Evolutionary conservation across 1,140 invertebrate species (phyloP), one percentile per base, ranked within the genome.

Genomic region (Psix sp.): DNA sequence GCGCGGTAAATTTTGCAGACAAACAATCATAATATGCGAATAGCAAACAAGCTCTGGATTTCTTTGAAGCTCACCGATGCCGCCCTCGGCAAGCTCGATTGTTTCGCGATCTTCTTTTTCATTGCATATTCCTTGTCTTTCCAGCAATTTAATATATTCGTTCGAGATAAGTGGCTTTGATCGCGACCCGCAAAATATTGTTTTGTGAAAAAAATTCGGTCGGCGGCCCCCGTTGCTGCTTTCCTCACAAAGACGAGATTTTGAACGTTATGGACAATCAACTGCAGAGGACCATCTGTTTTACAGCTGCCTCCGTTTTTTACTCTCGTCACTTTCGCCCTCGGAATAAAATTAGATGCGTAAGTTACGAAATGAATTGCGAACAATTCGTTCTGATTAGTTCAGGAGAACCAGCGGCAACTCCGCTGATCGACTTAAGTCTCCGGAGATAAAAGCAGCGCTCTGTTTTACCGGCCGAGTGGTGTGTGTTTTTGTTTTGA

Each of bases 11-110:
- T 85, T 80, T 82, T 76, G 66, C 77, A 81, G 80, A 86, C 85
- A 85, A 86, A 86, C 82, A 86, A 85, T 85, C 84, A 85, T 86
- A 86, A 86, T 86, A 84, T 83, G 80, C 82, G 80, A 82, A 81
- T 80, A 85, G 80, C 79, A 77, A 84, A 85, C 82, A 82, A 85
- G 84, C 84, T 81, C 78, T 79, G 80, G 79, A 82, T 76, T 63
- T 79, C 81, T 84, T 84, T 84, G 81, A 85, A 82, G 80, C 74
- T 68, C 79, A 77, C 83, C 82, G 83, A 84, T 83, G 81, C 81
- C 79, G 80, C 63, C 35, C 74, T 60, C 76, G 78, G 79, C 81
- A 80, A 74, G 80, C 82, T 79, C 84, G 81, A 86, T 86, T 86
- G 85, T 86, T 85, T 85, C 81, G 75, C 77, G 74, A 60, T 83